Evolutionary conservation across 2,113 vertebrate species (phyloP).

Genomic region (Myocastor coypus): DNA sequence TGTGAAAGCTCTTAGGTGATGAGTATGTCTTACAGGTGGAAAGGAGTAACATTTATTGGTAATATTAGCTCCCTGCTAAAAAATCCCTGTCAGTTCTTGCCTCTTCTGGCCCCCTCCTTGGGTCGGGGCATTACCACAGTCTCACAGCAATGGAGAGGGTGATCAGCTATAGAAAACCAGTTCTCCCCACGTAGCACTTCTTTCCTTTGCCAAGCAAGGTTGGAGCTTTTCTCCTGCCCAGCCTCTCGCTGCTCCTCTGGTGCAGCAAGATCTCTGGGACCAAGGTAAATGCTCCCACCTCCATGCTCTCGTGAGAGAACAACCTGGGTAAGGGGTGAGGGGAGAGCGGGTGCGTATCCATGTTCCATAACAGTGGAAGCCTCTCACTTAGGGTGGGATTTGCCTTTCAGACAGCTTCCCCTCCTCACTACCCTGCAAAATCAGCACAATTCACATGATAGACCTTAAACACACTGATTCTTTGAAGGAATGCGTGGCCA

Average conservation of each 20-base stretch:
- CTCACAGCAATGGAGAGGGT: not conserved
- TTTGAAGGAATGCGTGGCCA: not conserved
- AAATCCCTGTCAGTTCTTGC: not conserved
- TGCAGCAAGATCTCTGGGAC: not conserved
- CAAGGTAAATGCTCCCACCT: not conserved
- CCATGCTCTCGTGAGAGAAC: not conserved
- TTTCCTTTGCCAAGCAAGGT: not conserved
- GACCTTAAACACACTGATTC: not conserved
- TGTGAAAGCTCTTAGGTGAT: not conserved
- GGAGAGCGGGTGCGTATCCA: not conserved
- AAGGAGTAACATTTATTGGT: not conserved
- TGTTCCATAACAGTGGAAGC: not conserved
- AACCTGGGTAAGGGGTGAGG: not conserved
- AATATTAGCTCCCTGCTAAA: not conserved
- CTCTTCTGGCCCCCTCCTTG: not conserved
- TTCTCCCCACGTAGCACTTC: not conserved
- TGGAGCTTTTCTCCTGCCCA: not conserved
- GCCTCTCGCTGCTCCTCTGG: not conserved
- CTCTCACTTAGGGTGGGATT: not conserved
- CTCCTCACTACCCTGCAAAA: not conserved
- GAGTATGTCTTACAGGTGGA: not conserved
- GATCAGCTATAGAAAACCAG: not conserved
- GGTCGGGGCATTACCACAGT: not conserved
- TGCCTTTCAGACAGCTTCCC: not conserved
- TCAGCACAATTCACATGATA: not conserved